Evolutionary conservation across 2,797 vertebrate species (phyloP).

Genomic region (Toxotes lorentzi): DNA sequence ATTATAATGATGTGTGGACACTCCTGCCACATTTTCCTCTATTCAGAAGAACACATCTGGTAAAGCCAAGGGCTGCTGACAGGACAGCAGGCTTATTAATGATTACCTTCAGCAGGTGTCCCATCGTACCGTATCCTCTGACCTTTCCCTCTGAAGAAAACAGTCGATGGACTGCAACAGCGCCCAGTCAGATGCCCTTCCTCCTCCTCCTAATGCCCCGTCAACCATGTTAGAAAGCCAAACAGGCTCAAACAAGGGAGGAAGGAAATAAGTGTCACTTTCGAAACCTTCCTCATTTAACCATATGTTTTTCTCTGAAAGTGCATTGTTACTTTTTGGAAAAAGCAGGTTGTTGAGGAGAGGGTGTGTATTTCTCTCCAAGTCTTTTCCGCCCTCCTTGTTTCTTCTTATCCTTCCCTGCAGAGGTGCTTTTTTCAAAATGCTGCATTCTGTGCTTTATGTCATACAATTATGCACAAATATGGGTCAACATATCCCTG

Average conservation of each 20-base stretch:
- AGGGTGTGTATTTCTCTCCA: constrained; percentile 29
- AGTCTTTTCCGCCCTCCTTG: constrained; percentile 18
- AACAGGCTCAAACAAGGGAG: constrained; percentile 36
- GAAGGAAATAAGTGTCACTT: constrained; percentile 27
- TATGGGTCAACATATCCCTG: constrained; percentile 57
- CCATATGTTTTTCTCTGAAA: constrained; percentile 25
- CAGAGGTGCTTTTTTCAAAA: constrained; percentile 39
- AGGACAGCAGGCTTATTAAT: constrained; percentile 82
- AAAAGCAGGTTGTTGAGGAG: constrained; percentile 6
- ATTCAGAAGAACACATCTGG: constrained; percentile 72
- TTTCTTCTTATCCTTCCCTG: constrained; percentile 6
- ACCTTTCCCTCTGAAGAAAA: constrained; percentile 86
- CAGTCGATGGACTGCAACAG: constrained; percentile 85
- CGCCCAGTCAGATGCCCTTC: constrained; percentile 78
- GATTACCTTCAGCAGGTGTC: constrained; percentile 83
- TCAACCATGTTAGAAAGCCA: constrained; percentile 58
- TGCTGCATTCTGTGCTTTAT: constrained; percentile 31
- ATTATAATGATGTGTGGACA: constrained; percentile 58
- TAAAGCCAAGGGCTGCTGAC: constrained; percentile 71
- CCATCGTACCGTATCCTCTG: constrained; percentile 79
- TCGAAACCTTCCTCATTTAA: constrained; percentile 21
- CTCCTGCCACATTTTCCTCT: constrained; percentile 47
- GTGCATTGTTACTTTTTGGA: constrained; percentile 18
- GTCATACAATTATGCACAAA: constrained; percentile 51
- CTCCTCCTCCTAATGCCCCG: constrained; percentile 56